A percentile compares a stretch with the other conserved stretches of the same genome.
Evolutionary conservation across 2,888 invertebrate species (phyloP).

Genomic region (Eustalomyia histrio): DNA sequence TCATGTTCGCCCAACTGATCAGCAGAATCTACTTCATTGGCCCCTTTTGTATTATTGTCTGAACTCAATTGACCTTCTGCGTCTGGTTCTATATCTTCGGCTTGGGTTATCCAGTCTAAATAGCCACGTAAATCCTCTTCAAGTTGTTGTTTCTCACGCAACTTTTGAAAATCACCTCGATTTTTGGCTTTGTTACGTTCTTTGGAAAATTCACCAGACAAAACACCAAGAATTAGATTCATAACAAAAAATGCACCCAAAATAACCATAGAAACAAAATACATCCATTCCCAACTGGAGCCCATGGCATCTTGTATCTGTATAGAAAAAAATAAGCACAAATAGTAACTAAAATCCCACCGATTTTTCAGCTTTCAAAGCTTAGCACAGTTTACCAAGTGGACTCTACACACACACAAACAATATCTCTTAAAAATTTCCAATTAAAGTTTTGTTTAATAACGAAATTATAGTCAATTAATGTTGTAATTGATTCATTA

Average conservation of each 20-base stretch:
- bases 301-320: slow-evolving; percentile 98
- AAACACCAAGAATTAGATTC: slow-evolving; percentile 99
- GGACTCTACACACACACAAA: too few species aligned
- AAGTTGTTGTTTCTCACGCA: slow-evolving; percentile 98
- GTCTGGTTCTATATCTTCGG: slow-evolving; percentile 98
- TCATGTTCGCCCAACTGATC: slow-evolving; percentile 89
- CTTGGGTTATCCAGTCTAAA: slow-evolving; percentile 99
- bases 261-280: slow-evolving; percentile 99
- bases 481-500: too few species aligned
- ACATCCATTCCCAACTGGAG: slow-evolving; percentile 98
- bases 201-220: slow-evolving; percentile 99
- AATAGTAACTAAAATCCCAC: not conserved
- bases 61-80: slow-evolving; percentile 88
- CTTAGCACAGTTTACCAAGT: too few species aligned
- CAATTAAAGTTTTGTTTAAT: too few species aligned
- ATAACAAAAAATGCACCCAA: slow-evolving; percentile 99
- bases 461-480: too few species aligned
- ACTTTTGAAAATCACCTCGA: slow-evolving; percentile 98
- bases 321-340: slow-evolving; percentile 12
- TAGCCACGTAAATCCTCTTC: slow-evolving; percentile 99
- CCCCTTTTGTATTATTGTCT: slow-evolving; percentile 85
- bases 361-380: too few species aligned
- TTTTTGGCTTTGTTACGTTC: slow-evolving; percentile 99
- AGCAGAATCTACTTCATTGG: slow-evolving; percentile 91
- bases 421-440: too few species aligned